Base-by-base conservation (phyloP, 2,888 invertebrate species). In the Tetragonula carbonaria region DNA sequence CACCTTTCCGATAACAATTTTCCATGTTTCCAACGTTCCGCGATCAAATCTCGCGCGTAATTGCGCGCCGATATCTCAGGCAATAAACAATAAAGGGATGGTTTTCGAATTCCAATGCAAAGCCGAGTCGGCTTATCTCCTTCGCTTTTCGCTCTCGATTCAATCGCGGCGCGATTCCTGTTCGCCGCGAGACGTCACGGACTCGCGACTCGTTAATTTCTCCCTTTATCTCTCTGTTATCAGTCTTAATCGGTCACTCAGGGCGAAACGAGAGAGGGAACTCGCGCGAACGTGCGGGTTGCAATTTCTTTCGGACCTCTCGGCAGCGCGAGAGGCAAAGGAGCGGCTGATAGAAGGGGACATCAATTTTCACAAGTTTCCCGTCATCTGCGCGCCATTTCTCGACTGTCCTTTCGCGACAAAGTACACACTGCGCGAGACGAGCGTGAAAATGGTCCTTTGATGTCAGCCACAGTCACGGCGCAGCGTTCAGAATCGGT, bases 381-480 rank as follows among this genome's bases (percentile, higher is more conserved):
- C 71, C 18, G 71, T 67, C 66, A 75, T n/a, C 57, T 23, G 74
- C 18, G 65, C 21, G 38, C 51, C 57, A 50, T 75, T 82, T 55
- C 67, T 67, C 62, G 38, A 67, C 45, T 68, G 74, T 74, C 67
- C 45, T 33, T 45, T 45, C 11, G 23, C 62, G 55, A 63, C 73
- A 77, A 76, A 63, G 45, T 53, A 78, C 65, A 71, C 65, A 51
- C 6, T n/a, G 16, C 67, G 16, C 38, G 72, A 33, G 74, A 77
- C 73, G 71, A 82, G 55, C 65, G 55, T 70, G 74, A 82, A 79
- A 84, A 80, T 86, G 73, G 85, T 86, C 82, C 84, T 88, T 86
- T 86, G 82, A 86, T 72, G 77, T 80, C 82, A 66, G 67, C 51
- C 74, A 66, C 75, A 79, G 77, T 73, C 65, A 66, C n/a, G 38